phyloP scores from a whole-genome alignment of 1,140 invertebrate species.

The Trissolcus basalis region DNA sequence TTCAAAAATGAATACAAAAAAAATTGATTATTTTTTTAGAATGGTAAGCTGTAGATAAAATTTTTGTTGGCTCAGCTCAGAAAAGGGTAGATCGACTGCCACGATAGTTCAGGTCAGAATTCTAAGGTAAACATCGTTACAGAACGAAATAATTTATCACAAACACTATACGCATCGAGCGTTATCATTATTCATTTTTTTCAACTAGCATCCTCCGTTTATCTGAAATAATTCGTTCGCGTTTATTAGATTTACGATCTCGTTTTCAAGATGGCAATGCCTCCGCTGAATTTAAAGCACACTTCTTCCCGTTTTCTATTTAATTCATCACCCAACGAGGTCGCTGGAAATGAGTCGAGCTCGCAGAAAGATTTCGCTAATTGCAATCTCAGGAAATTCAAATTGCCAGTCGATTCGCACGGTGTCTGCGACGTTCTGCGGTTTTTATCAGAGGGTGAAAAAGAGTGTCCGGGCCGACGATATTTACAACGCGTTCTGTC shows the following conservation, averaged over 20 bases:
- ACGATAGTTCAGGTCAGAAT: too few species aligned
- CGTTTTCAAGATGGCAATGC: slow-evolving; percentile 51
- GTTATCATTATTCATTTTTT: slow-evolving; percentile 48
- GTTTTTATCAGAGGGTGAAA: too few species aligned
- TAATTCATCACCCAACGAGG: slow-evolving; percentile 49
- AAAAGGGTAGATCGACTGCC: too few species aligned
- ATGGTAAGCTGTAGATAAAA: too few species aligned
- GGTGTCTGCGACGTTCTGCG: background rate
- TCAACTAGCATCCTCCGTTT: slow-evolving; percentile 36
- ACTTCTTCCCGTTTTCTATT: slow-evolving; percentile 55
- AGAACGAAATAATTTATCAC: slow-evolving; percentile 9
- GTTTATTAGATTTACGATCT: slow-evolving; percentile 58
- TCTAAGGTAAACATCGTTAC: slow-evolving; percentile 24
- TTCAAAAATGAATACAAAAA: too few species aligned
- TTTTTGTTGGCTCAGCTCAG: too few species aligned
- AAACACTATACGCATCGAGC: slow-evolving; percentile 13
- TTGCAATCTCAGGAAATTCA: slow-evolving; percentile 53
- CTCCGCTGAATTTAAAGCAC: slow-evolving; percentile 43
- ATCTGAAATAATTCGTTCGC: slow-evolving; percentile 54
- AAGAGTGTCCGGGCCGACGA: too few species aligned
- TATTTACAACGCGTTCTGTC: too few species aligned
- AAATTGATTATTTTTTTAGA: too few species aligned
- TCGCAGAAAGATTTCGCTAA: slow-evolving; percentile 46
- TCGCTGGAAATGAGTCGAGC: slow-evolving; percentile 45
- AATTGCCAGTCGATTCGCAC: slow-evolving; percentile 40